Evolutionary conservation across 2,797 vertebrate genomes (phyloP).

Genomic region (Poliocrania exsul): DNA sequence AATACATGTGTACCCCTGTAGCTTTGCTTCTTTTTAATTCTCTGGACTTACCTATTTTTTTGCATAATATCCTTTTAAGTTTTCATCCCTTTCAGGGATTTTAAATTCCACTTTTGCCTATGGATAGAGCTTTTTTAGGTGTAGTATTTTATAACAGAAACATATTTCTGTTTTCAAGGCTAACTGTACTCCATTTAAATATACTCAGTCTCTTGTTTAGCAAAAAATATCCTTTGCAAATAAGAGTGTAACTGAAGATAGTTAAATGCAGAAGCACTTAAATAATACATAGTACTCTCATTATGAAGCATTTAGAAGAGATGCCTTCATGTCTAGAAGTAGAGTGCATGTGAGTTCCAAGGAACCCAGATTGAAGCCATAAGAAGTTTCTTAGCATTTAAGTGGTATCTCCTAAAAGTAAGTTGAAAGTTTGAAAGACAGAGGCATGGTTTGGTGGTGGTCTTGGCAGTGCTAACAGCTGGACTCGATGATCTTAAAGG

Average conservation of each 20-base stretch:
- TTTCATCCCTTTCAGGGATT: background rate
- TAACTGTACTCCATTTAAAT: background rate
- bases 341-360: background rate
- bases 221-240: background rate
- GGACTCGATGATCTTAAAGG: background rate
- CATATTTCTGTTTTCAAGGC: background rate
- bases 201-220: background rate
- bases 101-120: background rate
- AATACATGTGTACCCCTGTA: rapidly evolving
- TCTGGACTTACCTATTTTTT: background rate
- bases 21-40: background rate
- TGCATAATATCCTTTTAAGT: background rate
- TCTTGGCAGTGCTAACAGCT: background rate
- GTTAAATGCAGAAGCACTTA: background rate
- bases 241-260: background rate
- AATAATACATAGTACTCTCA: background rate
- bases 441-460: background rate
- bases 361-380: background rate
- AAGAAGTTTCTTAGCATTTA: background rate
- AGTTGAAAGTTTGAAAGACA: background rate
- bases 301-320: background rate
- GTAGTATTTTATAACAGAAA: background rate
- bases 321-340: background rate
- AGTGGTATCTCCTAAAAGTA: background rate
- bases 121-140: background rate